Base-by-base conservation (phyloP, 2,888 invertebrate species). In the Pediacus dermestoides region DNA sequence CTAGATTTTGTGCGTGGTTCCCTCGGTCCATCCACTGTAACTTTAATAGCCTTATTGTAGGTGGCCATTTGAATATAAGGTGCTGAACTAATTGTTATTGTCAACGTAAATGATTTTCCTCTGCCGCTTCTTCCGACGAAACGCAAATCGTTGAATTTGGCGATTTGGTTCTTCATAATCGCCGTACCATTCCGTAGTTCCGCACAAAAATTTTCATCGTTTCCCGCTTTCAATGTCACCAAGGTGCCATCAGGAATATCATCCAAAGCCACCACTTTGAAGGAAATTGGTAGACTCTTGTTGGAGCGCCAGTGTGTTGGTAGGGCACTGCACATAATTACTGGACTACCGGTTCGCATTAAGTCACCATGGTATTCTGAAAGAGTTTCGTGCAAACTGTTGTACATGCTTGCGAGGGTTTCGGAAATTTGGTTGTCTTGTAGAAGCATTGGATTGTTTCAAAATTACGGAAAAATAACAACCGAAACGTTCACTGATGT, bases 231-330 rank as follows among this genome's bases (percentile, higher is more conserved):
- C 31, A 99, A 85, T 12, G 88, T 88, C 39, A 99, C 96, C 50
- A 89, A 66, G 0, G 97, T 97, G 10, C 96, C 96, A 67, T 99
- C 96, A 61, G 78, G 82, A 23, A 97, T 85, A 52, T 96, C 95
- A 50, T 94, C 93, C 53, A 96, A 70, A 0, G 92, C 87, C 44
- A 95, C 86, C 52, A 96, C 94, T 74, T 94, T 93, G 74, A 99
- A 99, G 10, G 95, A 91, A 27, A 91, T 82, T 15, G 97, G 97
- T 49, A 99, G 74, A 12, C 93, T 92, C 72, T 99, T 99, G 76
- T 99, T 99, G 33, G 86, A 93, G 44, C 99, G 78, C 97, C 97
- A 99, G 67, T 99, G 99, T 0, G 81, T 81, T 2, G 99, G 99
- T 53, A 99, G 74, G 1, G 83, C 84, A 32, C 94, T 92, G 74